phyloP scores from a whole-genome alignment of 2,888 invertebrate genomes.

The Poecilus cupreus region DNA sequence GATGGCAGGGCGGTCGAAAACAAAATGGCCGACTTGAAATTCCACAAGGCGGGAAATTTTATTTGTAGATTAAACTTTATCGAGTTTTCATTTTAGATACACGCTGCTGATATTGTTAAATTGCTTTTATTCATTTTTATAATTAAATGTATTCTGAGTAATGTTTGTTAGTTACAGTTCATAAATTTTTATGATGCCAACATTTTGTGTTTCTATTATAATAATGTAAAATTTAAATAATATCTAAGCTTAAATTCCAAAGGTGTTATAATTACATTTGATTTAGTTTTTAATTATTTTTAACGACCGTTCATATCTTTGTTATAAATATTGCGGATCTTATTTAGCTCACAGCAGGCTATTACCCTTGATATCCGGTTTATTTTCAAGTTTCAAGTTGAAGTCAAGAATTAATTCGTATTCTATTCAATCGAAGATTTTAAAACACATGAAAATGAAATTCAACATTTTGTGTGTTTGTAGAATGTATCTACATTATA shows the following conservation, averaged over 20 bases:
- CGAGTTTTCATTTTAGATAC: conserved; percentile 28
- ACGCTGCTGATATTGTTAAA: conserved; percentile 5
- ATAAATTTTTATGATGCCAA: conserved; percentile 24
- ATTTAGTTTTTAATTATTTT: conserved; percentile 35
- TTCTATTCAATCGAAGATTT: too few relatives aligned
- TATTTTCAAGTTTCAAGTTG: too few relatives aligned
- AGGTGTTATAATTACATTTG: conserved; percentile 34
- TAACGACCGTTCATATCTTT: conserved; percentile 4
- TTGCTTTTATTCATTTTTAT: conserved; percentile 29
- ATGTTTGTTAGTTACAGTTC: conserved; percentile 18
- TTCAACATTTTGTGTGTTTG: too few relatives aligned
- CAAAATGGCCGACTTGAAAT: conserved; percentile 46
- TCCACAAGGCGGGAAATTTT: conserved; percentile 35
- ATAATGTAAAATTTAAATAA: conserved; percentile 19
- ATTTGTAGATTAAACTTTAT: background rate
- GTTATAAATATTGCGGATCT: background rate
- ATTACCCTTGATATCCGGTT: too few relatives aligned
- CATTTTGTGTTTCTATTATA: conserved; percentile 21
- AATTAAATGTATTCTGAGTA: conserved; percentile 15
- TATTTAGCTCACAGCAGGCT: background rate
- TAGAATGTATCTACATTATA: too few relatives aligned
- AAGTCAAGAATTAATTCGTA: too few relatives aligned
- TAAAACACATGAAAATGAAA: too few relatives aligned
- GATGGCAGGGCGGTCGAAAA: conserved; percentile 47
- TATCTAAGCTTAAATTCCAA: background rate